phyloP scores from a whole-genome alignment of 2,888 invertebrate species.

The Tenthredo amoena region DNA sequence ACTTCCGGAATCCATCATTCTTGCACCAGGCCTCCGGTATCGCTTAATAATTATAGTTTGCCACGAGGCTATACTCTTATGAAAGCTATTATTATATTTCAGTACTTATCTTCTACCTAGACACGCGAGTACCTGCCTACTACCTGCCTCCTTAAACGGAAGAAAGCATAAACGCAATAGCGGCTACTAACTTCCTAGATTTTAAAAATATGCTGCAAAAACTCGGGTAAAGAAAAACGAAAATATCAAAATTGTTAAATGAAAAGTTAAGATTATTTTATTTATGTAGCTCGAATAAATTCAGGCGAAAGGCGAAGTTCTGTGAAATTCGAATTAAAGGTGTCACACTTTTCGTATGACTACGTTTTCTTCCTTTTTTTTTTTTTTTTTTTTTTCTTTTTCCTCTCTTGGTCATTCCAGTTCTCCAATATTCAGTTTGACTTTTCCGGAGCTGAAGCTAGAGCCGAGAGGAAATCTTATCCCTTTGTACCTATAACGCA shows the following conservation, averaged over 20 bases:
- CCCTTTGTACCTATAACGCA: background rate
- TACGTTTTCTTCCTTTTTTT: no score
- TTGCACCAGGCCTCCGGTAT: background rate
- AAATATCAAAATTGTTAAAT: background rate
- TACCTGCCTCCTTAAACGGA: background rate
- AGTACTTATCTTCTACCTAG: constrained; percentile 33
- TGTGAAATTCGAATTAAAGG: background rate
- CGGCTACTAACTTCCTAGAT: background rate
- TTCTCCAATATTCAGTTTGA: constrained; percentile 12
- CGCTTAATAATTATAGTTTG: constrained; percentile 32
- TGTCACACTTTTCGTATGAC: background rate
- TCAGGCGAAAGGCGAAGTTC: background rate
- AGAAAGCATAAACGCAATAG: background rate
- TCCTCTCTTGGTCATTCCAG: background rate
- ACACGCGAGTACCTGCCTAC: constrained; percentile 12
- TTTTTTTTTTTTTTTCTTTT: background rate
- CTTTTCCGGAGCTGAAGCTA: background rate
- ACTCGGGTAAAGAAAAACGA: background rate
- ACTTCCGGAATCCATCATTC: constrained; percentile 42
- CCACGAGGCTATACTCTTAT: constrained; percentile 26
- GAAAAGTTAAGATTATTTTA: background rate
- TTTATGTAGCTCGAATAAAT: background rate
- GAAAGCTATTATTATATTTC: constrained; percentile 41
- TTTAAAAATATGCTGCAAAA: background rate
- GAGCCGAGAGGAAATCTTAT: background rate